These are phyloP conservation scores for Equus quagga DNA, from an alignment of 2,113 vertebrate genomes.

Conservation along the genomic window DNA sequence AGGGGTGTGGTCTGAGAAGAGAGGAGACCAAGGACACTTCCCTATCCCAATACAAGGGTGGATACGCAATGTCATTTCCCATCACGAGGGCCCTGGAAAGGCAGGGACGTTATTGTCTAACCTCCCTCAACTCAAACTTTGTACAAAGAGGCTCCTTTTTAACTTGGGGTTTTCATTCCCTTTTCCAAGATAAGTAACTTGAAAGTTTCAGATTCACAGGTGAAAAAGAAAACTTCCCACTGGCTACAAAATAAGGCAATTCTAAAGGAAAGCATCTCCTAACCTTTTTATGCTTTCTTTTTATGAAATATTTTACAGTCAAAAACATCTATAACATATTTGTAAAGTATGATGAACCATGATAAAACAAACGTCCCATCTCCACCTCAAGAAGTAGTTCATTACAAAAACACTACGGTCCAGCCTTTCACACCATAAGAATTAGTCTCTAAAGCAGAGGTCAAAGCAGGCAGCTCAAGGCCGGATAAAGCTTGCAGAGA, in stretches of 20 bases:
- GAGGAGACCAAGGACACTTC: not conserved
- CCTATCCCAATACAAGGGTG: not conserved
- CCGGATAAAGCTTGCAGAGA: not conserved
- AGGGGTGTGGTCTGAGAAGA: not conserved
- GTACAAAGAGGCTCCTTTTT: not conserved
- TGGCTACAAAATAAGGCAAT: slow-evolving; percentile 1
- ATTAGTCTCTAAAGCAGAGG: not conserved
- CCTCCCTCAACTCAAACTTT: not conserved
- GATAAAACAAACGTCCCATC: not conserved
- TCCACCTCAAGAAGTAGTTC: not conserved
- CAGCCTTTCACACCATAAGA: not conserved
- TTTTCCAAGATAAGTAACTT: slow-evolving; percentile 22
- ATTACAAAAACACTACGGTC: not conserved
- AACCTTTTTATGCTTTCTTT: not conserved
- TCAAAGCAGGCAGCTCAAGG: not conserved
- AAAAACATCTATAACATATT: not conserved
- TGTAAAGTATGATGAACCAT: not conserved
- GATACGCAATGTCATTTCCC: not conserved
- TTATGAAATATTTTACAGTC: not conserved
- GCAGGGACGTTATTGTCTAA: not conserved
- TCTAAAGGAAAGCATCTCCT: slow-evolving; percentile 36
- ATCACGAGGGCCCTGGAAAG: not conserved
- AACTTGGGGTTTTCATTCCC: not conserved
- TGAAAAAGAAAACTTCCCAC: not conserved
- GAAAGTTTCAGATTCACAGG: not conserved